Conservation (phyloP, 2,888 invertebrate genomes). For the Amblyjoppa fuscipennis region DNA sequence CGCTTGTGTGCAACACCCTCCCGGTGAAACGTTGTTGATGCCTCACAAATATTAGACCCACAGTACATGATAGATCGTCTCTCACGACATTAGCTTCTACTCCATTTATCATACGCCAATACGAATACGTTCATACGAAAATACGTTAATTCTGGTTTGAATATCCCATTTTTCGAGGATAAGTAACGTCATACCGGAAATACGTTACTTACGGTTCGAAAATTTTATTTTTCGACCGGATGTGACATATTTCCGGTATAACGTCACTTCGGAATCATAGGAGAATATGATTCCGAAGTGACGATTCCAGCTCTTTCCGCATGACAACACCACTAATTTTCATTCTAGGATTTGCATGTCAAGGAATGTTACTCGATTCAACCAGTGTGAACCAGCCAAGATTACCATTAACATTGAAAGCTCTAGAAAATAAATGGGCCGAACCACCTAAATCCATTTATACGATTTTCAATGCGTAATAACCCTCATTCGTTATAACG, state of each 20-base stretch:
- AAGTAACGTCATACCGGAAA: background rate
- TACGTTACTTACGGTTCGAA: background rate
- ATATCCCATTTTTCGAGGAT: too few relatives aligned
- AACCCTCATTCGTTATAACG: background rate
- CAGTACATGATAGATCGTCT: conserved; percentile 48
- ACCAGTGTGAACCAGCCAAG: background rate
- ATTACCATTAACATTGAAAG: background rate
- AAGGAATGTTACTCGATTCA: background rate
- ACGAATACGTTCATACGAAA: background rate
- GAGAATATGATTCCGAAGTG: background rate
- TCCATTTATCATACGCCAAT: conserved; percentile 37
- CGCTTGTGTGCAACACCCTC: conserved; percentile 41
- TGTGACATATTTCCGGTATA: background rate
- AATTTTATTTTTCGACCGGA: too few relatives aligned
- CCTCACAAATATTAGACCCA: conserved; percentile 57
- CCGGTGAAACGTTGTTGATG: conserved; percentile 57
- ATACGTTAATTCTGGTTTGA: background rate
- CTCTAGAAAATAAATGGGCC: background rate
- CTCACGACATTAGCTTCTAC: conserved; percentile 30
- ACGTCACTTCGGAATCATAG: conserved; percentile 27
- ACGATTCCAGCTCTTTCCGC: background rate
- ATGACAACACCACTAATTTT: conserved; percentile 58
- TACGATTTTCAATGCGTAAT: background rate
- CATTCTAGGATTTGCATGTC: conserved; percentile 36
- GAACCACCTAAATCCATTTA: background rate